Percentiles rank a stretch among this genome's conserved stretches.
These are phyloP conservation scores for Rhadinocentrus ornatus DNA, from an alignment of 2,797 vertebrate genomes.

Conservation along the genomic window DNA sequence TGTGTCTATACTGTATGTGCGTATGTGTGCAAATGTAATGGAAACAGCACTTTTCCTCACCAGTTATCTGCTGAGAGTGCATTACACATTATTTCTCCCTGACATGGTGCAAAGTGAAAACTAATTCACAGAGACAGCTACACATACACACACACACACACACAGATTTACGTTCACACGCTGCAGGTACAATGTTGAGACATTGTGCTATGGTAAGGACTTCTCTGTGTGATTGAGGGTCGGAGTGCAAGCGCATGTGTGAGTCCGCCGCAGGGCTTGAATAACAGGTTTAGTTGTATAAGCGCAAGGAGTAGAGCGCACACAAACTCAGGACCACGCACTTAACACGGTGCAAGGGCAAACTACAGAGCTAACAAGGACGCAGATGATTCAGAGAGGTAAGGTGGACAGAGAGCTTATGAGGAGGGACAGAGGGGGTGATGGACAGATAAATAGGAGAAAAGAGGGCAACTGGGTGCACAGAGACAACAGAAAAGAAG, in stretches of 20 bases:
- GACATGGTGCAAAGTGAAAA: constrained; percentile 78
- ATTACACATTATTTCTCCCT: constrained; percentile 71
- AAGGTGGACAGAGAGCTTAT: constrained; percentile 18
- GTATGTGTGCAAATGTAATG: constrained; percentile 5
- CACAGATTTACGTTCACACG: constrained; percentile 63
- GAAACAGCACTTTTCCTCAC: constrained; percentile 62
- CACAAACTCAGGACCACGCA: constrained; percentile 47
- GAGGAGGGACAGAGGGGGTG: constrained; percentile 1
- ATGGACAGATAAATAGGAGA: constrained; percentile 30
- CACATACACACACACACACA: constrained; percentile 60
- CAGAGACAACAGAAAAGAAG: neutral
- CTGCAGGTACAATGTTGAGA: constrained; percentile 68
- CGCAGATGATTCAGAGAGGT: constrained; percentile 25
- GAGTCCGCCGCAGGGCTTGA: constrained; percentile 43
- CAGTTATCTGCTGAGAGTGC: constrained; percentile 72
- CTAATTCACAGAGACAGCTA: constrained; percentile 80
- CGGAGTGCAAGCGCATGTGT: constrained; percentile 27
- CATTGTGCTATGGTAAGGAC: constrained; percentile 71
- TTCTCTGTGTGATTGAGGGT: constrained; percentile 65
- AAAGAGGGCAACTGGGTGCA: neutral
- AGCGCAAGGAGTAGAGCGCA: constrained; percentile 35
- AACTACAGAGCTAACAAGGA: constrained; percentile 39
- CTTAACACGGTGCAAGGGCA: constrained; percentile 47
- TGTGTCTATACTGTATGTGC: constrained; percentile 3
- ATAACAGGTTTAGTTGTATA: constrained; percentile 55